Conservation (phyloP, 2,888 invertebrate genomes). For the Limnephilus rhombicus region DNA sequence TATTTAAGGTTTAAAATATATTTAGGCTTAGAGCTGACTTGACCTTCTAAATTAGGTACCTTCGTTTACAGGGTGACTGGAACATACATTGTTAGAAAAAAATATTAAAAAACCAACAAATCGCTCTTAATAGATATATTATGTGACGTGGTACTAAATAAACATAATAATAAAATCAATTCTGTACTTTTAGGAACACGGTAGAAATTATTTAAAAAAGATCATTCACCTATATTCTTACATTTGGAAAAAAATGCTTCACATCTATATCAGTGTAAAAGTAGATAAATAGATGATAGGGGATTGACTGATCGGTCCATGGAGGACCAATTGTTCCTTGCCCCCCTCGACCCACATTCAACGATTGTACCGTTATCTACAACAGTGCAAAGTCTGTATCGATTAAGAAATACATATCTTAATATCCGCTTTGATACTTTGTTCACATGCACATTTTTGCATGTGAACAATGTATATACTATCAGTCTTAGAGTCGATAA, state of each 20-base stretch:
- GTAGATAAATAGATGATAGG: neutral
- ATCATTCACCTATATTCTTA: no score
- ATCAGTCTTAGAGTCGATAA: no score
- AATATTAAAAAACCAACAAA: no score
- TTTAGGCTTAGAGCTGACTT: neutral
- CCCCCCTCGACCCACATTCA: neutral
- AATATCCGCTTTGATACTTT: neutral
- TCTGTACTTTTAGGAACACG: no score
- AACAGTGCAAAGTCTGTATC: neutral
- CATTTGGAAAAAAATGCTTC: no score
- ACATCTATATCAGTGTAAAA: no score
- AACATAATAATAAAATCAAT: no score
- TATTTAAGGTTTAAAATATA: conserved; percentile 4
- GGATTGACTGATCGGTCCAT: neutral
- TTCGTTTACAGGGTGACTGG: neutral
- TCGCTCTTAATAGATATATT: no score
- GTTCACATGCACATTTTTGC: neutral
- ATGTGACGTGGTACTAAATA: no score
- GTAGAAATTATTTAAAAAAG: no score
- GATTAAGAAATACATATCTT: neutral
- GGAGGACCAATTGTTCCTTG: neutral
- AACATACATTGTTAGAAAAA: neutral
- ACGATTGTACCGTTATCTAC: neutral
- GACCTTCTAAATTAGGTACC: neutral
- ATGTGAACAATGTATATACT: neutral